phyloP scores from a whole-genome alignment of 1,140 invertebrate species.

The Drosophila gunungcola region DNA sequence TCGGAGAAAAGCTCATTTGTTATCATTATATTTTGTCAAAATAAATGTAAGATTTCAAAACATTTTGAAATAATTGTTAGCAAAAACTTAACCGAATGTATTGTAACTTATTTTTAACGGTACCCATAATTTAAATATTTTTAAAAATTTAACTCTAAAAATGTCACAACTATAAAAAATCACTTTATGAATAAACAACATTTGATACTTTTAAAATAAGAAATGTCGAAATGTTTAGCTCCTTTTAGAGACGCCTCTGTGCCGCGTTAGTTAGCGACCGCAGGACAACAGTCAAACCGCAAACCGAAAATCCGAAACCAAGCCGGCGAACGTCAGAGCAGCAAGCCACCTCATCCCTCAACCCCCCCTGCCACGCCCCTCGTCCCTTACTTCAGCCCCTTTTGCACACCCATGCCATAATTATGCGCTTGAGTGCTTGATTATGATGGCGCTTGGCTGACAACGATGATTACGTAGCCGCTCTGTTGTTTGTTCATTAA shows the following conservation, averaged over 20 bases:
- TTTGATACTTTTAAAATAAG: too few relatives aligned
- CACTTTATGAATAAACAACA: too few relatives aligned
- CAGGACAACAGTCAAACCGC: constrained; percentile 44
- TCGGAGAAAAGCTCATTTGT: too few relatives aligned
- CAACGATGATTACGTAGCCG: constrained; percentile 77
- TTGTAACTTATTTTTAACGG: too few relatives aligned
- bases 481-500: constrained; percentile 79
- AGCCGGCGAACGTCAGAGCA: constrained; percentile 35
- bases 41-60: too few relatives aligned
- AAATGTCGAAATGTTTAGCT: too few relatives aligned
- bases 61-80: too few relatives aligned
- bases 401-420: constrained; percentile 51
- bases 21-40: too few relatives aligned
- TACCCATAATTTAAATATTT: too few relatives aligned
- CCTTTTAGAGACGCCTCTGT: constrained; percentile 36
- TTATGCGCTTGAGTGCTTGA: constrained; percentile 74
- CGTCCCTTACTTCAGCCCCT: not conserved
- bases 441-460: constrained; percentile 70
- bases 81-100: too few relatives aligned
- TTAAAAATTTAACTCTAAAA: too few relatives aligned
- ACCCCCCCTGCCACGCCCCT: not conserved
- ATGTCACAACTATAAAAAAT: too few relatives aligned
- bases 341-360: constrained; percentile 40
- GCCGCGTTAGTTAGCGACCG: constrained; percentile 16
- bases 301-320: constrained; percentile 37